Base-by-base conservation (phyloP, 2,113 vertebrate species). In the Xiphophorus hellerii region DNA sequence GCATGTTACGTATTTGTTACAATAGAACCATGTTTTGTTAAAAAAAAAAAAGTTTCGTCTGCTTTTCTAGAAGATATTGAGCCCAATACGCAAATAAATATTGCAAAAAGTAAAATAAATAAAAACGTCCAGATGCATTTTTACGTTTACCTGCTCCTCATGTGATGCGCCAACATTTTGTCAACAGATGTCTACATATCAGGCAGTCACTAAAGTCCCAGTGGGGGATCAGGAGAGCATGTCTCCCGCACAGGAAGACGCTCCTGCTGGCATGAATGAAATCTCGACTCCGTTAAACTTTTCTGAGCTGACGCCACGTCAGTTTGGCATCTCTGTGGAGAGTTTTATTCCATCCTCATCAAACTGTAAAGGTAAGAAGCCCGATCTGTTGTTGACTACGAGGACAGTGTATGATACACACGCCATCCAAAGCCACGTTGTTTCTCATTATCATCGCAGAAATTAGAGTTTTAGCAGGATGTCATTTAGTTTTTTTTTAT, bases 271-370 rank as follows among this genome's bases (percentile, higher is more conserved):
- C 48, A 15, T 68, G 74, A 66, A 69, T n/a, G 71, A 71, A 15
- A 22, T 35, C n/a, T 64, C 75, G 14, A n/a, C 39, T 1, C 65
- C 78, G 2, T 3, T 90, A n/a, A 86, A 94, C 67, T 94, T 94
- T 86, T 83, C 76, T 0, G 75, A 67, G 39, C 76, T 93, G 48
- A 93, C 91, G 9, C 86, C 92, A 0, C 70, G 39, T 78, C 84
- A 91, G 66, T 93, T 95, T 80, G 93, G 94, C 37, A 95, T 95
- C 69, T 91, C 92, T 48, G 44, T 78, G 6, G 68, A 90, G 51
- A 95, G 94, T 73, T 95, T 95, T 65, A 82, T 77, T 13, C 86
- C 90, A 1, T 78, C 73, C 5, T 73, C 81, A 14, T 67, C 76
- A 33, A 73, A 76, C 27, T 22, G 5, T 42, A 94, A 93, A 93